A percentile compares a stretch with the other conserved stretches of the same genome.
These are phyloP conservation scores for Serilophus lunatus DNA, from an alignment of 2,113 vertebrate genomes.

Conservation along the genomic window DNA sequence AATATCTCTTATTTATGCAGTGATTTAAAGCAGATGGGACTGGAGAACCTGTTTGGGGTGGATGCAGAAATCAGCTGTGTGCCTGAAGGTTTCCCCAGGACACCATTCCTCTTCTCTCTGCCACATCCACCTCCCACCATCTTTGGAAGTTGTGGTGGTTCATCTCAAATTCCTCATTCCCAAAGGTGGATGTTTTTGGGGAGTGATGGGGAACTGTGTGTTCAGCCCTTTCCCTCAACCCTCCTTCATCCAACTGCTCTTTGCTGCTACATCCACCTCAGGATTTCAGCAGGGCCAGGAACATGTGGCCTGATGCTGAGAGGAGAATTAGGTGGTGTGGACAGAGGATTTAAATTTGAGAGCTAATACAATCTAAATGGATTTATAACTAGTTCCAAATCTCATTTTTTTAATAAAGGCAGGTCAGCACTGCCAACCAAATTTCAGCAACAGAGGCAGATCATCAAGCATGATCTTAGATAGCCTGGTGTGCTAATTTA, in stretches of 20 bases:
- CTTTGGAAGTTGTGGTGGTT: neutral
- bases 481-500: conserved; percentile 1
- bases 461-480: neutral
- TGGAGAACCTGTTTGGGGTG: neutral
- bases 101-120: neutral
- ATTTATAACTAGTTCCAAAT: neutral
- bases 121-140: neutral
- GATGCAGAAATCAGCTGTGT: neutral
- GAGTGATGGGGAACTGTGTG: no score
- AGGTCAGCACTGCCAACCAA: neutral
- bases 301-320: neutral
- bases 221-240: no score
- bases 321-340: neutral
- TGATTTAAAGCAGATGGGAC: neutral
- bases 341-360: neutral
- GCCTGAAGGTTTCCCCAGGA: neutral
- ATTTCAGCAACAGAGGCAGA: neutral
- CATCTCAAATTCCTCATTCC: neutral
- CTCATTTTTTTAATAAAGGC: neutral
- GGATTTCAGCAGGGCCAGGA: neutral
- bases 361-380: neutral
- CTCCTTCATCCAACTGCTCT: no score
- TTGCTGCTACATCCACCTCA: accelerated
- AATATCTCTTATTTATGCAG: neutral
- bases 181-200: neutral